Evolutionary conservation across 2,797 vertebrate genomes (phyloP).

Genomic region (Sebastolobus alascanus): DNA sequence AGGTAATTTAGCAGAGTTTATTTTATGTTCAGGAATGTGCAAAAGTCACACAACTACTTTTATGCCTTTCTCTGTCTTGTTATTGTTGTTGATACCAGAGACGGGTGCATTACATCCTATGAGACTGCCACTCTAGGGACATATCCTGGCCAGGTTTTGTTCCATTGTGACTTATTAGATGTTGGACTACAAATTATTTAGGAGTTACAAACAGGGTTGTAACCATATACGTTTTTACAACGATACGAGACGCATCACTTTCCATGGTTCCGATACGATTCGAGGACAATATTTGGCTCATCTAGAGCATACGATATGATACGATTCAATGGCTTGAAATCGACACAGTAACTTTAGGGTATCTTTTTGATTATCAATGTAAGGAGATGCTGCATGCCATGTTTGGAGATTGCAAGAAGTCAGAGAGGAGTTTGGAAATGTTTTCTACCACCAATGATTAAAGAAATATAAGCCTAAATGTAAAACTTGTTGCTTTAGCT

Average conservation of each 20-base stretch:
- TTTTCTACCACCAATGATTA: background rate
- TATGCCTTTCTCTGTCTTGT: background rate
- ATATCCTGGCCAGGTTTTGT: background rate
- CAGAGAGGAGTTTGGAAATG: background rate
- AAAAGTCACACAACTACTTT: background rate
- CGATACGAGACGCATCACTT: too few species aligned
- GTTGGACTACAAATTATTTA: background rate
- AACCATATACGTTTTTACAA: too few species aligned
- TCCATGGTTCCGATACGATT: too few species aligned
- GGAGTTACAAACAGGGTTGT: background rate
- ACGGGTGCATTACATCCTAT: background rate
- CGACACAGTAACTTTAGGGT: background rate
- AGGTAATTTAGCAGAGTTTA: constrained; percentile 76
- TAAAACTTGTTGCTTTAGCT: background rate
- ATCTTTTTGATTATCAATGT: background rate
- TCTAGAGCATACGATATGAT: too few species aligned
- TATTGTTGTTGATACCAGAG: background rate
- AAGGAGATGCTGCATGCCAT: background rate
- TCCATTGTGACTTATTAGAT: background rate
- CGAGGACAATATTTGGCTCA: too few species aligned
- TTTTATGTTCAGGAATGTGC: background rate
- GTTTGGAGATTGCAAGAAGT: background rate
- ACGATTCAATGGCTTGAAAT: too few species aligned
- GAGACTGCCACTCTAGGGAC: background rate
- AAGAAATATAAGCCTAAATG: background rate